A percentile compares a stretch with the other conserved stretches of the same genome.
phyloP scores from a whole-genome alignment of 1,140 invertebrate species.

The Limonius californicus region DNA sequence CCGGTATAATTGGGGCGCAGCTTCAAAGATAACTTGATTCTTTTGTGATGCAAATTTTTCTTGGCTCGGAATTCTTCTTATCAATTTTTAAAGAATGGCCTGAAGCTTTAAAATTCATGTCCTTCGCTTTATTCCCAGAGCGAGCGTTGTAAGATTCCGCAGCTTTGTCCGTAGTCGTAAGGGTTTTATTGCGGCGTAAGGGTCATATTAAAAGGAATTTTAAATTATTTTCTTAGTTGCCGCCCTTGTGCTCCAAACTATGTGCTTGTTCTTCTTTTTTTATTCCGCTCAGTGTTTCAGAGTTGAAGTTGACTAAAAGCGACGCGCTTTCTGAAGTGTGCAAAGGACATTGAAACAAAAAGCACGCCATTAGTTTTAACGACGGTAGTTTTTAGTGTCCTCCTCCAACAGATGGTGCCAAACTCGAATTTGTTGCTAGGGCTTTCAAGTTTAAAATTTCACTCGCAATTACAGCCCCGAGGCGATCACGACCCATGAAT shows the following conservation, averaged over 20 bases:
- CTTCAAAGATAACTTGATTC: constrained; percentile 17
- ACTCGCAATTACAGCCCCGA: neutral
- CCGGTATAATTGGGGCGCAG: constrained; percentile 8
- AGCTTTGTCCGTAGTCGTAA: constrained; percentile 11
- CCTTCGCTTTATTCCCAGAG: constrained; percentile 16
- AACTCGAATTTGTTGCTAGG: no score
- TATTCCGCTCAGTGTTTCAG: neutral
- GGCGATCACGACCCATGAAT: neutral
- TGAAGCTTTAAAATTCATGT: constrained; percentile 19
- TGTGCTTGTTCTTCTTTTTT: neutral
- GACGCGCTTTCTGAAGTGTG: neutral
- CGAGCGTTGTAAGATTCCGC: constrained; percentile 11
- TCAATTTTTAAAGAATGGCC: constrained; percentile 19
- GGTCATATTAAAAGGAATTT: constrained; percentile 17
- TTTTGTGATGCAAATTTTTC: constrained; percentile 16
- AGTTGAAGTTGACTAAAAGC: neutral
- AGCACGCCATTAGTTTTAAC: no score
- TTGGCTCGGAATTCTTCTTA: constrained; percentile 10
- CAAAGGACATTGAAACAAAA: no score
- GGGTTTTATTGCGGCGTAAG: constrained; percentile 15
- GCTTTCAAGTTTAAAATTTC: no score
- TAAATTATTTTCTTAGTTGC: constrained; percentile 12
- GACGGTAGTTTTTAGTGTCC: no score
- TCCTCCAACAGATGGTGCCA: no score
- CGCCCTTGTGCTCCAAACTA: neutral